Base-by-base conservation (phyloP, 2,888 invertebrate species). In the Hirtodrosophila histrioides region DNA sequence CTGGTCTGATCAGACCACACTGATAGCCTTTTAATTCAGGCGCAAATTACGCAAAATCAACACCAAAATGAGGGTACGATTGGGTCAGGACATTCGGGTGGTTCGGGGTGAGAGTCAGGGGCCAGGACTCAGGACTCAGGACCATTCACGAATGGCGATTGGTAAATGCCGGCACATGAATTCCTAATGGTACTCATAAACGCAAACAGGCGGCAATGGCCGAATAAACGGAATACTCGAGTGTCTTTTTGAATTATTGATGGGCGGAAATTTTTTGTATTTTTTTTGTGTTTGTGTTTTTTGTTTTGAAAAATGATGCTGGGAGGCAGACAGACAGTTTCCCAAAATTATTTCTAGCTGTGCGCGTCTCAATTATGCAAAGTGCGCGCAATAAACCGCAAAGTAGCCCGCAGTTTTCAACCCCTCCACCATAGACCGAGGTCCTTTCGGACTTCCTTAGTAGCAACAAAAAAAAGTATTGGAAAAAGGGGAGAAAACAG, bases 301-400 rank as follows among this genome's bases (percentile, higher is more conserved):
- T n/a, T n/a, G n/a, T 31, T 0, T 31, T 1, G 75, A 73, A 74
- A 70, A 77, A 63, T 60, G 72, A 40, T 46, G 72, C 57, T 36
- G 29, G 17, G 10, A 24, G 40, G 31, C 17, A 31, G 7, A 10
- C 43, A 64, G 69, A 51, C 58, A 54, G 54, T 68, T 65, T 45
- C 74, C 7, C 4, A 62, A 74, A 80, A 80, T 77, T 74, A 81
- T 75, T 84, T 84, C 58, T 53, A 69, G 64, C 75, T 66, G 37
- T 48, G 37, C 67, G 57, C 61, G 51, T 37, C 74, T 81, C 75
- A 86, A 88, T 87, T 88, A 88, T 86, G 87, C 87, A 86, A 82
- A 88, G 87, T 79, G 79, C 71, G 73, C 79, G 77, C 75, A 85
- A 86, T 77, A 81, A 88, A 84, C 81, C 88, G 84, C 81, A 86